Conservation (phyloP, 2,888 invertebrate genomes). For the Drosophila multiciliata region DNA sequence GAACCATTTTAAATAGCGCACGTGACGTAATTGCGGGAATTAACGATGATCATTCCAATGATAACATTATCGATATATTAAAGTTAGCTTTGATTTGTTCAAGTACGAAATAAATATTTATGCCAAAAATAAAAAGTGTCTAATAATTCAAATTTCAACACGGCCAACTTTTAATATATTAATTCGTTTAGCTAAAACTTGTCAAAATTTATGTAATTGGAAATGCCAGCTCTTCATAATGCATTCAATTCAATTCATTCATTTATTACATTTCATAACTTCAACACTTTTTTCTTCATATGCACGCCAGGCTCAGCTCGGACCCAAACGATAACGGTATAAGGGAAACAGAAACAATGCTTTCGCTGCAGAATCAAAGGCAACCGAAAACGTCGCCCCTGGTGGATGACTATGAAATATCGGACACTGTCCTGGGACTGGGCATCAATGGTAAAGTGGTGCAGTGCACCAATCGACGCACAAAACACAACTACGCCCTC, state of each 20-base stretch:
- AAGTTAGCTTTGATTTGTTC: not conserved
- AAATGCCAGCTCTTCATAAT: not conserved
- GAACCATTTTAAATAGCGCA: constrained; percentile 26
- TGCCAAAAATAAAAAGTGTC: not conserved
- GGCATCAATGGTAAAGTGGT: constrained; percentile 99
- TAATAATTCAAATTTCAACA: not conserved
- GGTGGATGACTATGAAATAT: constrained; percentile 95
- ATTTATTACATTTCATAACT: not conserved
- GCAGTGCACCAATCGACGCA: constrained; percentile 93
- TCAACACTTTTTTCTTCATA: not conserved
- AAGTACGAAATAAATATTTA: not conserved
- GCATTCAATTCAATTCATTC: not conserved
- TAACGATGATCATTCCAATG: constrained; percentile 1
- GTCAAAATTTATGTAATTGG: not conserved
- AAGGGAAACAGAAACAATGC: constrained; percentile 40
- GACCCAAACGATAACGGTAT: not conserved
- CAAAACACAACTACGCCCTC: constrained; percentile 93
- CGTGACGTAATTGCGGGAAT: constrained; percentile 47
- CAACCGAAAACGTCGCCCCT: constrained; percentile 91
- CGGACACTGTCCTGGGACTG: constrained; percentile 96
- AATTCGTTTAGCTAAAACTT: not conserved
- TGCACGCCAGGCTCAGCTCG: constrained; percentile 13
- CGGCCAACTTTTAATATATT: not conserved
- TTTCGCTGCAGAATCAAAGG: constrained; percentile 75
- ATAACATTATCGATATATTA: constrained; percentile 6